These are phyloP conservation scores for Diabrotica balteata DNA, from an alignment of 2,888 invertebrate genomes.

Conservation along the genomic window DNA sequence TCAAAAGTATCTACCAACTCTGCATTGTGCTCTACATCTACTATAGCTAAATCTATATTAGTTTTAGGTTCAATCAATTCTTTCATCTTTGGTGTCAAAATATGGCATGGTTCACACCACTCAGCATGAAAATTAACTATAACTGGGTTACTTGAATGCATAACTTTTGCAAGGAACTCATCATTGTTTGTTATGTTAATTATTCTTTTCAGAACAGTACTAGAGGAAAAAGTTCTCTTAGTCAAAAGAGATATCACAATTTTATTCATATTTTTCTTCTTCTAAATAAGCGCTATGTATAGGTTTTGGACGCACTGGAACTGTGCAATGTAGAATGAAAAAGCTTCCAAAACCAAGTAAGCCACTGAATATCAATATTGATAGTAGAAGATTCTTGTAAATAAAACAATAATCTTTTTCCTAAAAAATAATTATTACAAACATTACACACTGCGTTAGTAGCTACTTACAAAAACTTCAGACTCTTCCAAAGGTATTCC, in stretches of 20 bases:
- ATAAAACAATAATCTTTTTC: slow-evolving; percentile 64
- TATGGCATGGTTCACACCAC: slow-evolving; percentile 91
- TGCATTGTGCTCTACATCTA: slow-evolving; percentile 83
- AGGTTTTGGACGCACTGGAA: slow-evolving; percentile 60
- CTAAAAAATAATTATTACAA: slow-evolving; percentile 49
- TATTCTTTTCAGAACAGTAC: slow-evolving; percentile 54
- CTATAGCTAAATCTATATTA: slow-evolving; percentile 79
- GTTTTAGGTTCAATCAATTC: slow-evolving; percentile 76
- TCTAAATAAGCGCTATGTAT: slow-evolving; percentile 55
- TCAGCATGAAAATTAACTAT: slow-evolving; percentile 91
- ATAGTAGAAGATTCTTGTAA: slow-evolving; percentile 62
- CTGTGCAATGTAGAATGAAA: slow-evolving; percentile 62
- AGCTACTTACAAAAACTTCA: slow-evolving; percentile 34
- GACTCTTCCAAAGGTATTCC: slow-evolving; percentile 36
- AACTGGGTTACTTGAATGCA: slow-evolving; percentile 85
- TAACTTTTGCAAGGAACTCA: slow-evolving; percentile 81
- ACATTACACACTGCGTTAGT: background rate
- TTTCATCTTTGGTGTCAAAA: slow-evolving; percentile 82
- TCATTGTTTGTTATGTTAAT: slow-evolving; percentile 73
- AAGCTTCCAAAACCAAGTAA: slow-evolving; percentile 61
- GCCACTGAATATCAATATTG: slow-evolving; percentile 60
- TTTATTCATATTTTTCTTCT: slow-evolving; percentile 35
- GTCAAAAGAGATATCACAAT: slow-evolving; percentile 7
- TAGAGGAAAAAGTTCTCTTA: slow-evolving; percentile 41
- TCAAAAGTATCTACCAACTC: slow-evolving; percentile 83